Percentiles rank a stretch among this genome's conserved stretches.
phyloP scores from a whole-genome alignment of 2,888 invertebrate species.

The Tenthredo notha region DNA sequence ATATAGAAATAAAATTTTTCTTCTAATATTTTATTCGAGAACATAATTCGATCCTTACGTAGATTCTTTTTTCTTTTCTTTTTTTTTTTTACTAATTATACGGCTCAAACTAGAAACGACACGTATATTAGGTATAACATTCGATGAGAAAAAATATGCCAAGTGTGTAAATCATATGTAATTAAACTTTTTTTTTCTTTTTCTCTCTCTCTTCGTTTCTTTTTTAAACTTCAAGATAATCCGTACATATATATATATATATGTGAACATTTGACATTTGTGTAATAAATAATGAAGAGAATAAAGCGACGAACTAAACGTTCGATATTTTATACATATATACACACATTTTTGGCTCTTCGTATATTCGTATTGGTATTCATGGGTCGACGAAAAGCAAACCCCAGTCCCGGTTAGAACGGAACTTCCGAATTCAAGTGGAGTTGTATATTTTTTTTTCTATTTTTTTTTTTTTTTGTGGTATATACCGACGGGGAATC shows the following conservation, averaged over 20 bases:
- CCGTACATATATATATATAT: not conserved
- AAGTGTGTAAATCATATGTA: not conserved
- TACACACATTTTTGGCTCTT: too few species aligned
- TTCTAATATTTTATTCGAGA: not conserved
- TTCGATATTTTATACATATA: not conserved
- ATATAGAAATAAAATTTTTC: not conserved
- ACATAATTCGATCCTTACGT: not conserved
- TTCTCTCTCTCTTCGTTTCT: not conserved
- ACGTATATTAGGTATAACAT: not conserved
- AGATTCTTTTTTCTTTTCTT: not conserved
- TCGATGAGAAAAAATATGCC: not conserved
- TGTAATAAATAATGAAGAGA: not conserved
- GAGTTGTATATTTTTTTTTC: constrained; percentile 69
- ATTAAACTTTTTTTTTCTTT: not conserved
- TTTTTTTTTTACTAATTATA: not conserved
- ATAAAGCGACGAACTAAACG: not conserved
- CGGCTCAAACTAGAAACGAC: not conserved
- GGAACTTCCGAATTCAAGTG: constrained; percentile 72
- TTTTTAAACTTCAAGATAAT: not conserved
- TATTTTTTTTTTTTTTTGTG: constrained; percentile 60
- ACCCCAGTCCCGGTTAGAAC: constrained; percentile 57
- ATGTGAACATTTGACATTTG: not conserved
- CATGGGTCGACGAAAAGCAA: constrained; percentile 7
- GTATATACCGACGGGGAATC: constrained; percentile 68
- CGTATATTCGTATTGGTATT: constrained; percentile 29